Evolutionary conservation across 2,888 invertebrate genomes (phyloP), one percentile per base, ranked within the genome.

Genomic region (Tetanocera ferruginea): DNA sequence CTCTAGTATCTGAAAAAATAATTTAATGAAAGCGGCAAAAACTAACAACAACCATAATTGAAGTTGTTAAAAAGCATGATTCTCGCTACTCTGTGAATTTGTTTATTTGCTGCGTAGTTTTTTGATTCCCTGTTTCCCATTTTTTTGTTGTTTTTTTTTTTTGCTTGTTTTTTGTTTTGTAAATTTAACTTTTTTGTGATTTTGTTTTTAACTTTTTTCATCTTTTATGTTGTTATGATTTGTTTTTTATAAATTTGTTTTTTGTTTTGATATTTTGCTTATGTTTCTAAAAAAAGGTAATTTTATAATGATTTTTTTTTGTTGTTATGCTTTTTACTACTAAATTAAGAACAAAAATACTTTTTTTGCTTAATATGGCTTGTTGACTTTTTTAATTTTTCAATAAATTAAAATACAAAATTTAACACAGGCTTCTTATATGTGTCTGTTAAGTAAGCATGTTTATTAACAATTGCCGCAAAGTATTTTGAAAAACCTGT

Each of bases 21-120:
- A n/a, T n/a, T 6, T 19, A 34, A 66, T 43, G 34, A 64, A 34
- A 62, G 31, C 37, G 17, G 34, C 64, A 64, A 9, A 25, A 28
- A 31, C 1, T 14, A 17, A 31, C 31, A 34, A 64, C 28, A 31
- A 64, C 8, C 14, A 52, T n/a, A 14, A n/a, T n/a, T 60, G 23
- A 23, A 23, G 57, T 60, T 60, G 57, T 60, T 64, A 31, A 31
- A 49, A 31, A 31, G 8, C 37, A 23, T 66, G 34, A 19, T 66
- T 66, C 19, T 37, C 9, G 5, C 9, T 17, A 23, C 43, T 66
- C 23, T 66, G 8, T 37, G 17, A 37, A 37, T 66, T 66, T 66
- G 37, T 66, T 66, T 66, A 66, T 66, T 66, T 66, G 66, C 66
- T 66, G 66, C 66, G 66, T 37, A 66, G 31, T 66, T 64, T 37